Evolutionary conservation across 37 sponge, comb jelly and placozoan species (phyloP).

Genomic region (Ephydatia muelleri): DNA sequence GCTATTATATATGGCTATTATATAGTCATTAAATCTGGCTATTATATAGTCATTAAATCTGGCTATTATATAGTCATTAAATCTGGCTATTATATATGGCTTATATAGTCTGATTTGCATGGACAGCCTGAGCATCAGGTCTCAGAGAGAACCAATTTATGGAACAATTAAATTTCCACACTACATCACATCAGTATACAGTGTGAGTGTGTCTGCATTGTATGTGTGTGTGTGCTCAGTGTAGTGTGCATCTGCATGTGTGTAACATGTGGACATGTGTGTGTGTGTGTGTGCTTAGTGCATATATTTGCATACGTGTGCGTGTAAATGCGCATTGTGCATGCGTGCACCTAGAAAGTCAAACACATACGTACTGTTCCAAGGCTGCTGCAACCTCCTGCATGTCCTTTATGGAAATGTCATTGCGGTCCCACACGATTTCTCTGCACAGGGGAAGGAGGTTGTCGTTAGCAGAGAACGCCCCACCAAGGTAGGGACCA

Average conservation of each 20-base stretch:
- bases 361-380: slow-evolving; percentile 69
- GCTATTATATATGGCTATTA: too few relatives aligned
- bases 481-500: not conserved
- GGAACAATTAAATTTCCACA: too few relatives aligned
- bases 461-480: not conserved
- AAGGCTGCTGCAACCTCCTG: slow-evolving; percentile 56
- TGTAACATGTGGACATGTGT: not conserved
- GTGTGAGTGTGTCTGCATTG: not conserved
- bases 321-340: not conserved
- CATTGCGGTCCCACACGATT: slow-evolving; percentile 73
- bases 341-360: not conserved
- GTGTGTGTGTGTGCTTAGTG: not conserved
- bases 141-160: too few relatives aligned
- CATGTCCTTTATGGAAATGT: slow-evolving; percentile 57
- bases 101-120: not conserved
- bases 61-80: too few relatives aligned
- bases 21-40: too few relatives aligned
- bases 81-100: too few relatives aligned
- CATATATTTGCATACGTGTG: not conserved
- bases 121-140: too few relatives aligned
- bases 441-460: slow-evolving; percentile 25
- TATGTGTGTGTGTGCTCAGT: not conserved
- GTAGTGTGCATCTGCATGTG: not conserved
- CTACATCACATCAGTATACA: too few relatives aligned
- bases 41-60: too few relatives aligned